A percentile compares a stretch with the other conserved stretches of the same genome.
phyloP scores from a whole-genome alignment of 2,797 vertebrate genomes.

The Acanthurus leucopareius region DNA sequence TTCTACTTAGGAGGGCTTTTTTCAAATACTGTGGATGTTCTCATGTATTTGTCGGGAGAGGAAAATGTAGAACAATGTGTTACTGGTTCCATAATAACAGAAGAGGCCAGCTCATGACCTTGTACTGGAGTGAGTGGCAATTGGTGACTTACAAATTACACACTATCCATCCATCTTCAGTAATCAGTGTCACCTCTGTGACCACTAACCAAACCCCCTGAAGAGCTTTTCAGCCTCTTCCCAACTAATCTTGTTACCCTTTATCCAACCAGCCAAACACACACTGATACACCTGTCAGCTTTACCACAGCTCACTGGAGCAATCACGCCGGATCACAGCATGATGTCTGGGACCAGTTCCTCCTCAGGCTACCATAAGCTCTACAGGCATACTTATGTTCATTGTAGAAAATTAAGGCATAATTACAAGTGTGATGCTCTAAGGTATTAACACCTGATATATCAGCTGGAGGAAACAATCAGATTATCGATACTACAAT shows the following conservation, averaged over 20 bases:
- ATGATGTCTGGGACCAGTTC: conserved; percentile 43
- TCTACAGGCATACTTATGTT: conserved; percentile 9
- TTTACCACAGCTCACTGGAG: conserved; percentile 31
- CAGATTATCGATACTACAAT: conserved; percentile 54
- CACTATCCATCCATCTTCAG: conserved; percentile 3
- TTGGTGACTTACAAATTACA: too few relatives aligned
- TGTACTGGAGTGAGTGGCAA: too few relatives aligned
- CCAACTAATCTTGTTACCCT: neutral
- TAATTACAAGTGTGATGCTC: conserved; percentile 40
- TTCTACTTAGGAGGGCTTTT: too few relatives aligned
- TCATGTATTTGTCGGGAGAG: too few relatives aligned
- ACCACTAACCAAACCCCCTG: conserved; percentile 17
- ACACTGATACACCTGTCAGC: conserved; percentile 26
- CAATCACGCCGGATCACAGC: conserved; percentile 20
- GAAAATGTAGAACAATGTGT: neutral
- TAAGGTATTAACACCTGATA: conserved; percentile 54
- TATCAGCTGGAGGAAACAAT: conserved; percentile 55
- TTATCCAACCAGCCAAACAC: conserved; percentile 3
- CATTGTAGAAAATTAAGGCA: conserved; percentile 14
- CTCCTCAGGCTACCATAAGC: conserved; percentile 49
- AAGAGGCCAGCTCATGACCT: neutral
- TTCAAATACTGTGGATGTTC: too few relatives aligned
- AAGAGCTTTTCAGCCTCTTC: neutral
- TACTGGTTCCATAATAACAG: neutral
- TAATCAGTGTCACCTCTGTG: conserved; percentile 14